These are phyloP conservation scores for Microcaecilia unicolor DNA, from an alignment of 2,797 vertebrate species.

Conservation along the genomic window DNA sequence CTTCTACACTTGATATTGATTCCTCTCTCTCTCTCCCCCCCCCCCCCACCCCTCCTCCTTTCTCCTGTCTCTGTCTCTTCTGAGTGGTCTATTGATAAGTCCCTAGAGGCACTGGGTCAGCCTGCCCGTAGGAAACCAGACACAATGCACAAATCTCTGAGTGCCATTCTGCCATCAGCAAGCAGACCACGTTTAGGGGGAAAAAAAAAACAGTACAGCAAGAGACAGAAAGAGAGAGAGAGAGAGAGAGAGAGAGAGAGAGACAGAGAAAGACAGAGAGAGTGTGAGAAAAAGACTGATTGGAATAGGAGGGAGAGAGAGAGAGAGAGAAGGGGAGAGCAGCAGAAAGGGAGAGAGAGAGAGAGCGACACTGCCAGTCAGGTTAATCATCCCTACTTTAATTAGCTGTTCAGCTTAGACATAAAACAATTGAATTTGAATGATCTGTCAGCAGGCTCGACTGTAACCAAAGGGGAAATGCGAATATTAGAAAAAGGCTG, in stretches of 20 bases:
- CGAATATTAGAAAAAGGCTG: constrained; percentile 68
- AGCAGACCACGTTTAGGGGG: constrained; percentile 77
- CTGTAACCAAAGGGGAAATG: constrained; percentile 72
- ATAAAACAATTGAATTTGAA: constrained; percentile 82
- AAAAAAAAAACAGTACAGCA: constrained; percentile 35
- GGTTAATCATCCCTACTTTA: constrained; percentile 96
- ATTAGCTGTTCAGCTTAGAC: constrained; percentile 88
- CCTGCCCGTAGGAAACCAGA: constrained; percentile 97
- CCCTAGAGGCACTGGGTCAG: constrained; percentile 94
- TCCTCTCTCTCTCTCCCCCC: constrained; percentile 23
- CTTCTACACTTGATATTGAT: constrained; percentile 71
- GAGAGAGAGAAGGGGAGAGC: constrained; percentile 21
- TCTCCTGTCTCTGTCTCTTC: constrained; percentile 85
- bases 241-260: constrained; percentile 42
- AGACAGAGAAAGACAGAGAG: constrained; percentile 26
- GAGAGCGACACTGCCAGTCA: constrained; percentile 81
- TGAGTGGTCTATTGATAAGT: constrained; percentile 97
- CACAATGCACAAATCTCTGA: constrained; percentile 95
- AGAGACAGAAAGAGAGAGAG: constrained; percentile 37
- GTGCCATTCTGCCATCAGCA: constrained; percentile 90
- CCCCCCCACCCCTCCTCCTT: constrained; percentile 54
- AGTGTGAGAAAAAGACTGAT: constrained; percentile 42
- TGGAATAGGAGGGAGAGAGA: constrained; percentile 38
- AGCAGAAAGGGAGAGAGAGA: constrained; percentile 55
- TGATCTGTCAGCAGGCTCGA: constrained; percentile 75